Conservation (phyloP, 2,113 vertebrate genomes). For the Arenaria interpres region DNA sequence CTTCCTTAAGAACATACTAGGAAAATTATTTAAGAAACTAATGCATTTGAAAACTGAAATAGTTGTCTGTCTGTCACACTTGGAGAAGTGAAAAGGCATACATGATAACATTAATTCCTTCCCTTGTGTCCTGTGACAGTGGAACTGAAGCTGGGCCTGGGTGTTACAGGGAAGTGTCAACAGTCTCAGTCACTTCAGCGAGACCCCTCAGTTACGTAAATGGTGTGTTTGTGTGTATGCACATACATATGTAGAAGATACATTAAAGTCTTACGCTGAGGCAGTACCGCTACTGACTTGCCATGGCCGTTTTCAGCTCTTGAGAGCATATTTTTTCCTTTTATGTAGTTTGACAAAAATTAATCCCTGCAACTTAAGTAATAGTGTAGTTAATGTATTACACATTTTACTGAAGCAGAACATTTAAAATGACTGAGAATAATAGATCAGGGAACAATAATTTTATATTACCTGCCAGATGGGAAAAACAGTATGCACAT, state of each 20-base stretch:
- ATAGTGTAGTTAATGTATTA: not conserved
- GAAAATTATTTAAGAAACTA: not conserved
- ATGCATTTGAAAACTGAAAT: not conserved
- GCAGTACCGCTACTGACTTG: not conserved
- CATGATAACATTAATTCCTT: not conserved
- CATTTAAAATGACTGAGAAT: not conserved
- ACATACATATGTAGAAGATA: too few species aligned
- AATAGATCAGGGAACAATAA: not conserved
- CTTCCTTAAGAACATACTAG: not conserved
- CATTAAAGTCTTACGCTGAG: rapidly evolving
- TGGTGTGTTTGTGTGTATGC: rapidly evolving
- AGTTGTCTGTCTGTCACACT: not conserved
- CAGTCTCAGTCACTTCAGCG: not conserved
- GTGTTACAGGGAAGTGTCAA: not conserved
- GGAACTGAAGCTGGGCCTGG: not conserved
- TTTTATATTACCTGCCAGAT: not conserved
- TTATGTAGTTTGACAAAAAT: not conserved
- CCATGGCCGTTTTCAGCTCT: not conserved
- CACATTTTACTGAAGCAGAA: not conserved
- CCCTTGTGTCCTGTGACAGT: not conserved
- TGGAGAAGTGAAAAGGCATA: not conserved
- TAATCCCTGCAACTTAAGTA: not conserved
- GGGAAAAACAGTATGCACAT: not conserved
- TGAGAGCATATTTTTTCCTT: not conserved
- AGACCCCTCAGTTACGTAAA: too few species aligned